Percentiles rank a stretch among this genome's conserved stretches.
Evolutionary conservation across 37 sponge, comb jelly and placozoan species (phyloP).

Genomic region (Mnemiopsis leidyi): DNA sequence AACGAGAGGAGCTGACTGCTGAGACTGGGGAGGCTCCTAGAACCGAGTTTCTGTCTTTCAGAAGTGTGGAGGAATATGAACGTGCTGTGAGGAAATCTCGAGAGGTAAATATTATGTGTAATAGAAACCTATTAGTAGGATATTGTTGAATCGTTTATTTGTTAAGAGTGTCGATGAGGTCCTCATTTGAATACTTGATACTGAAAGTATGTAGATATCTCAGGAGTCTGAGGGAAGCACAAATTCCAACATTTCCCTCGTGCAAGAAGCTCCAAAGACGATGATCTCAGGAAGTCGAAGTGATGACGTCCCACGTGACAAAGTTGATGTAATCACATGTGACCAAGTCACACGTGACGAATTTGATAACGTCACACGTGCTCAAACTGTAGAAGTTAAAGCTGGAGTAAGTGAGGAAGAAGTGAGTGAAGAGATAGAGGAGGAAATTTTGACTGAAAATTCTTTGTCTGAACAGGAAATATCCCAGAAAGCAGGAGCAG

Average conservation of each 20-base stretch:
- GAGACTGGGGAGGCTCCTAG: background rate
- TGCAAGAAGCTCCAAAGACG: background rate
- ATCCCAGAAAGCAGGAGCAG: constrained; percentile 19
- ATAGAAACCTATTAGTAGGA: no score
- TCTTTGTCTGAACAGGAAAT: background rate
- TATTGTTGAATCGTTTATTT: no score
- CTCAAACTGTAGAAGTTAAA: background rate
- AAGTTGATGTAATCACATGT: no score
- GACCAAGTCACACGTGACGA: no score
- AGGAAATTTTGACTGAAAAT: background rate
- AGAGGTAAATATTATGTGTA: constrained; percentile 34
- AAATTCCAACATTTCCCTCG: background rate
- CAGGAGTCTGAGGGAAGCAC: background rate
- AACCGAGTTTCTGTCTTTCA: constrained; percentile 33
- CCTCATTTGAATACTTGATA: no score
- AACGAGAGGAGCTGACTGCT: background rate
- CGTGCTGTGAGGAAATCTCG: background rate
- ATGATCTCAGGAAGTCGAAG: background rate
- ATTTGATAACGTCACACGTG: no score
- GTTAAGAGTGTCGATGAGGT: no score
- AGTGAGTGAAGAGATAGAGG: background rate
- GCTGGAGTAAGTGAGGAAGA: background rate
- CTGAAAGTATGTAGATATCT: constrained; percentile 7
- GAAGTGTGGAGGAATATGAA: constrained; percentile 27
- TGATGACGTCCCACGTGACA: no score